Conservation (phyloP, 2,888 invertebrate genomes). For the Ectemnius lituratus region DNA sequence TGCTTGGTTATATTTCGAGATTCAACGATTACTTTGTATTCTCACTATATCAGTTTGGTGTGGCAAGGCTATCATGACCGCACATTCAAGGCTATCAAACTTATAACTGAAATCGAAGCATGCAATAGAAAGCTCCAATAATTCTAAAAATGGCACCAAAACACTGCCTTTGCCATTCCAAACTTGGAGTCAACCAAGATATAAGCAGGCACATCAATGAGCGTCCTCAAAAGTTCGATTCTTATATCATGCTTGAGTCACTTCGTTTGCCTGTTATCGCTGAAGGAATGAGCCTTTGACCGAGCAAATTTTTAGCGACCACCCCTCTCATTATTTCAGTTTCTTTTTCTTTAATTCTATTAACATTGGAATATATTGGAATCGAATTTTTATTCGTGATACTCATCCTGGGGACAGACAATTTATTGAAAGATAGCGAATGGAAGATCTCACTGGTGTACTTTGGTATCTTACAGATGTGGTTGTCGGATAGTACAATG, state of each 20-base stretch:
- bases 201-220: conserved; percentile 80
- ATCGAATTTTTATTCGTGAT: conserved; percentile 3
- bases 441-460: conserved; percentile 42
- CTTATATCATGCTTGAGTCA: conserved; percentile 16
- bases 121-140: conserved; percentile 54
- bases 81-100: conserved; percentile 59
- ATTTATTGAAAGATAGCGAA: conserved; percentile 20
- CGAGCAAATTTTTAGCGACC: conserved; percentile 58
- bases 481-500: conserved; percentile 85
- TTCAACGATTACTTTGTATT: conserved; percentile 39
- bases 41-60: conserved; percentile 77
- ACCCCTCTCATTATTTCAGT: conserved; percentile 25
- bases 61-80: conserved; percentile 79
- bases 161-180: conserved; percentile 85
- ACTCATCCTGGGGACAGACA: conserved; percentile 29
- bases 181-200: conserved; percentile 84
- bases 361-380: not conserved
- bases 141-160: conserved; percentile 81
- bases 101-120: conserved; percentile 38
- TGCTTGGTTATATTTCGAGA: conserved; percentile 76
- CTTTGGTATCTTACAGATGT: conserved; percentile 82
- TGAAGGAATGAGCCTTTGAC: conserved; percentile 72
- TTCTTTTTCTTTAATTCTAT: conserved; percentile 7
- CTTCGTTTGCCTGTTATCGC: conserved; percentile 16
- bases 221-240: conserved; percentile 58